Evolutionary conservation across 2,797 vertebrate species (phyloP), one percentile per base, ranked within the genome.

Genomic region (Lepilemur ruficaudatus): DNA sequence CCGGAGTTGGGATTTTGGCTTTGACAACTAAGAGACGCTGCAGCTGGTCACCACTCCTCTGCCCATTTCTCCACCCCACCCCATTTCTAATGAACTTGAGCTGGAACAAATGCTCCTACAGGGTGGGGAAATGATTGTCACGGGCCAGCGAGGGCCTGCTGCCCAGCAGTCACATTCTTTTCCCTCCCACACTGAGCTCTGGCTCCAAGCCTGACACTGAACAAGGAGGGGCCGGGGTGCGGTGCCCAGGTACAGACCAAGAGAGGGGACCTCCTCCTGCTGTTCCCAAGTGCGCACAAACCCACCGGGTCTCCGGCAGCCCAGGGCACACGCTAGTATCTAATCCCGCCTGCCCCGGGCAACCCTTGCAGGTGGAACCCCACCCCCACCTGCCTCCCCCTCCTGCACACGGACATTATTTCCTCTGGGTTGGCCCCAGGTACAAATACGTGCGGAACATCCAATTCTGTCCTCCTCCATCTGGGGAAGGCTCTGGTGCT

Each of bases 311-410:
- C 67, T 59, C 13, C 35, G 2, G 7, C 63, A 32, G 14, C 17
- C 13, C 48, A 0, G 50, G 67, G 0, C 15, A 9, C 4, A 1
- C 0, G n/a, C 55, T 10, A 6, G 12, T 2, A 9, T 23, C 4
- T 0, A 2, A 17, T 4, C 38, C 75, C 0, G 0, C 52, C 30
- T 17, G 18, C 12, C 46, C 23, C 46, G 4, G 17, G 83, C 30
- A 6, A 67, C 18, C 0, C 4, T 25, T 81, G 59, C 1, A 0
- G 2, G 48, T 48, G 59, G 80, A 81, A n/a, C n/a, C 0, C 22
- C 22, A 38, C 38, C 46, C 73, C n/a, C 18, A 20, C 20, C 35
- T 11, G 2, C 22, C 32, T 23, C 59, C 5, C 15, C 22, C 78
- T 35, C 59, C 46, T 12, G 6, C 35, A 41, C 9, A 20, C 8